Percentiles rank a stretch among this genome's conserved stretches.
phyloP scores from a whole-genome alignment of 2,113 vertebrate genomes.

The Atractosteus spatula region DNA sequence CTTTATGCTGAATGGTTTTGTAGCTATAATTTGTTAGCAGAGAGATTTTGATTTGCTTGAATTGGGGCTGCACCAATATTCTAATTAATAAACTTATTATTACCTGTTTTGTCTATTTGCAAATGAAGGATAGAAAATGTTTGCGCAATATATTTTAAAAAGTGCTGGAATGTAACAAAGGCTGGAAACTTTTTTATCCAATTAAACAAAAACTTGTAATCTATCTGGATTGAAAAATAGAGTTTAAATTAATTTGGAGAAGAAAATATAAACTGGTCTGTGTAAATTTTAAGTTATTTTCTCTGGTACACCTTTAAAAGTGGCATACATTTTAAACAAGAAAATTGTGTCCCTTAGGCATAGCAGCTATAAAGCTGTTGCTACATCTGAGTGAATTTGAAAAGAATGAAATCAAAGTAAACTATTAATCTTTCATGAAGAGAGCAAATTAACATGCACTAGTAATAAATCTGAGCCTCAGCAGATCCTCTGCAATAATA shows the following conservation, averaged over 20 bases:
- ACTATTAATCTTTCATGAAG: constrained; percentile 16
- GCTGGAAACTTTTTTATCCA: neutral
- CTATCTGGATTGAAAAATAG: neutral
- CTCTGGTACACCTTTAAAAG: constrained; percentile 10
- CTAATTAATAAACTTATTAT: too few species aligned
- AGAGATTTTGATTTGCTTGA: too few species aligned
- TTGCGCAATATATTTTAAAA: neutral
- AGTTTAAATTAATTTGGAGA: too few species aligned
- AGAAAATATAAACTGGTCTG: neutral
- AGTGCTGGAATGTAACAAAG: neutral
- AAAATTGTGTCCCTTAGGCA: constrained; percentile 6
- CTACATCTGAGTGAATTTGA: constrained; percentile 22
- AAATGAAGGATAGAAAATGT: too few species aligned
- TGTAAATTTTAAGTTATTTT: neutral
- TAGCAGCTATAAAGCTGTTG: constrained; percentile 21
- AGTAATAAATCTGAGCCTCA: constrained; percentile 7
- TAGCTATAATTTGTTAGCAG: too few species aligned
- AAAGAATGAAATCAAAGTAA: constrained; percentile 20
- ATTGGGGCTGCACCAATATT: too few species aligned
- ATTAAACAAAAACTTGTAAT: neutral
- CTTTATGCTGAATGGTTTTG: too few species aligned
- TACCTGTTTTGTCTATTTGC: too few species aligned
- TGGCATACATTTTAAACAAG: constrained; percentile 14
- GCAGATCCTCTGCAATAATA: neutral
- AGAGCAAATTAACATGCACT: constrained; percentile 6